phyloP scores from a whole-genome alignment of 1,140 invertebrate genomes.

The Arion vulgaris region DNA sequence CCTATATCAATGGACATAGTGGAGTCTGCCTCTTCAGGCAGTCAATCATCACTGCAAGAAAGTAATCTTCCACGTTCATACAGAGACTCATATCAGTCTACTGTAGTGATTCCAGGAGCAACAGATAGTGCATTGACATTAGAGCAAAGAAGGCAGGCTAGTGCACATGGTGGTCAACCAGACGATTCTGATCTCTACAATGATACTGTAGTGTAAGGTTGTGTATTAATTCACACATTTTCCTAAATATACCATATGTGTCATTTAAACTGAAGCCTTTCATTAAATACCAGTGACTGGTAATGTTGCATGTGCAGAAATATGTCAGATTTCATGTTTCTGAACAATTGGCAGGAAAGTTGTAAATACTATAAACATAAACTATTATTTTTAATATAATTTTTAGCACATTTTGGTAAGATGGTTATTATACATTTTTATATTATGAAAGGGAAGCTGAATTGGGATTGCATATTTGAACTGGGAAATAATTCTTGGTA shows the following conservation, averaged over 20 bases:
- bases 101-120: not conserved
- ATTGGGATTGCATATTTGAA: no score
- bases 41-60: conserved; percentile 1
- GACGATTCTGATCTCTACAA: conserved; percentile 33
- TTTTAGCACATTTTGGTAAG: not conserved
- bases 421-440: not conserved
- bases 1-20: conserved; percentile 9
- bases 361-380: not conserved
- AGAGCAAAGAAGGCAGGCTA: conserved; percentile 18
- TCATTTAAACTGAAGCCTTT: conserved; percentile 1
- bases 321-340: not conserved
- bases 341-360: not conserved
- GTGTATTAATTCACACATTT: not conserved
- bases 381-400: not conserved
- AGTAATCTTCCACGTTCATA: conserved; percentile 16
- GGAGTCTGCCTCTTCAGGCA: not conserved
- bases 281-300: not conserved
- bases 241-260: not conserved
- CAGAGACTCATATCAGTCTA: conserved; percentile 11
- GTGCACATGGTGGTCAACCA: not conserved
- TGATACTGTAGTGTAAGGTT: conserved; percentile 37
- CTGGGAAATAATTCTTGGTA: no score
- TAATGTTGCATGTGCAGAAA: not conserved
- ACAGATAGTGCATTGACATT: conserved; percentile 16
- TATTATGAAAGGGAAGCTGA: no score